Base-by-base conservation (phyloP, 2,113 vertebrate genomes). In the Apus apus region DNA sequence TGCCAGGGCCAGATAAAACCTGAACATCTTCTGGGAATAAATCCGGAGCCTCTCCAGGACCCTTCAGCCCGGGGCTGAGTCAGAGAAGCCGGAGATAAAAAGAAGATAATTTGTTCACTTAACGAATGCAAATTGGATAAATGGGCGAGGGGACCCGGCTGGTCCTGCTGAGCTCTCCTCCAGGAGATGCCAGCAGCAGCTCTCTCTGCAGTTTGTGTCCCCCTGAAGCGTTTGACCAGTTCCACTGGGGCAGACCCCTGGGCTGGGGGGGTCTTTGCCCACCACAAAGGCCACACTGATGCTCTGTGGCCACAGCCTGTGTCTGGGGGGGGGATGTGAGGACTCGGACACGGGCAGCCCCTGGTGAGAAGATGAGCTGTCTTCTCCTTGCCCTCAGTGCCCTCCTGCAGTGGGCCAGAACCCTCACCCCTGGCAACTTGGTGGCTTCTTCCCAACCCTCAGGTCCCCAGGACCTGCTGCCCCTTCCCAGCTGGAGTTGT, bases 401-500 rank as follows among this genome's bases (percentile, higher is more conserved):
- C 43, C 46, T 61, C 65, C 65, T 43, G 19, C 50, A 43, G n/a
- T 10, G 29, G 38, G 43, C 60, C 25, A 9, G 5, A 29, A 53
- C 18, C 9, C 30, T 30, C 15, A 32, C 54, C 26, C 11, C 36
- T 34, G 16, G 15, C 32, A 34, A 11, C 56, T 43, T 4, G 18
- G 15, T 21, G n/a, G 51, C 38, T 66, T 45, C 50, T 61, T 40
- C 46, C 64, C 38, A 11, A 11, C 46, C 20, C 58, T 22, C 23
- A 3, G n/a, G 50, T 11, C 29, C 38, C 29, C 34, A 15, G 34
- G 32, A 30, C 40, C 40, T 32, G 50, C 19, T 34, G 65, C 13
- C 3, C 0, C 22, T n/a, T 60, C 46, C 53, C 56, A 40, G 25
- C 4, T 8, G 0, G n/a, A 32, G 36, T 1, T 17, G 13, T 38